Evolutionary conservation across 1,140 invertebrate species (phyloP), one percentile per base, ranked within the genome.

Genomic region (Apis cerana): DNA sequence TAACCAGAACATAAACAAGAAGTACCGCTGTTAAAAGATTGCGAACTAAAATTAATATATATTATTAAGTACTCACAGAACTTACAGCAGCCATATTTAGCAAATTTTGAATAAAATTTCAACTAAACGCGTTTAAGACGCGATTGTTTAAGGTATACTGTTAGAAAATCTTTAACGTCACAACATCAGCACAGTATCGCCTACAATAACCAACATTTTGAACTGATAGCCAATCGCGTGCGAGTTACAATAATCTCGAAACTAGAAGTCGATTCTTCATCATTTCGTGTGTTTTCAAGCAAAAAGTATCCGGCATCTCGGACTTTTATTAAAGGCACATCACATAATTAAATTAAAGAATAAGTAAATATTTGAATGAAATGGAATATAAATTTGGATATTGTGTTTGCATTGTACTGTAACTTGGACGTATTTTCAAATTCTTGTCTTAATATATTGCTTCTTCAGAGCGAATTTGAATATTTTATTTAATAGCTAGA

Each of bases 141-240:
- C 79, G 79, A 84, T 77, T 71, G 68, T 84, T 86, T 70, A 61
- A 72, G 68, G 85, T 82, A 54, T 82, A 88, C 86, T 88, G 86
- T 80, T 89, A 58, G 84, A 86, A 92, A 92, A 92, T 89, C 90
- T 89, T 92, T 90, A 93, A 92, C 90, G 91, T 93, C 91, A 93
- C 91, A 92, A 91, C 90, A 91, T 86, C 90, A 90, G 88, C 75
- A 88, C 90, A 85, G 89, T 90, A 91, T 93, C 87, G 87, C 88
- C 89, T 79, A 87, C 89, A 92, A 89, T 92, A 93, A 93, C 92
- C 92, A 93, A 93, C 92, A 93, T 93, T 93, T 93, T 93, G 92
- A 93, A 93, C 90, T 88, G 85, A 86, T 87, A 88, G 85, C 91
- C 92, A 92, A 92, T 92, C 89, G 82, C 67, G 71, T 82, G 83